phyloP scores from a whole-genome alignment of 2,888 invertebrate genomes.

The Hyposoter dolosus region DNA sequence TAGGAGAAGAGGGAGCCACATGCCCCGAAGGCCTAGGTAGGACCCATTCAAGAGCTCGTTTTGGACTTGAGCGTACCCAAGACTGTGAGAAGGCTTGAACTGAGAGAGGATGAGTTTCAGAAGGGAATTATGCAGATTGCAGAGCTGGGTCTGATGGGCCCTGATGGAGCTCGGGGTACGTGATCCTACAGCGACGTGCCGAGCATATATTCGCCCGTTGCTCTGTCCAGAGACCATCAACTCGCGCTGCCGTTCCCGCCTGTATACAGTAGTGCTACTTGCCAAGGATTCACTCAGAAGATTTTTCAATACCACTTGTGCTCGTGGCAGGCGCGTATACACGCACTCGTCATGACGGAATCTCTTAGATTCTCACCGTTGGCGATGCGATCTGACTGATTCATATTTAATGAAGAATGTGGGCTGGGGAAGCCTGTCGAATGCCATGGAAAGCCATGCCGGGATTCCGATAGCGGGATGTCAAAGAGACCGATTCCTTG shows the following conservation, averaged over 20 bases:
- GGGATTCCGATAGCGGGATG: neutral
- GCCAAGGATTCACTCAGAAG: constrained; percentile 16
- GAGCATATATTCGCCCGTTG: constrained; percentile 73
- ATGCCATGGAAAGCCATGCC: neutral
- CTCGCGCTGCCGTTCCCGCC: constrained; percentile 30
- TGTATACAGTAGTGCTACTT: constrained; percentile 26
- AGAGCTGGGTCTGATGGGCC: constrained; percentile 82
- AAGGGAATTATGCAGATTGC: constrained; percentile 84
- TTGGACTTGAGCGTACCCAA: constrained; percentile 55
- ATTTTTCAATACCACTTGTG: constrained; percentile 8
- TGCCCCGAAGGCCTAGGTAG: constrained; percentile 70
- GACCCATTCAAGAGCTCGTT: constrained; percentile 57
- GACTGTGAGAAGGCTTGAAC: constrained; percentile 63
- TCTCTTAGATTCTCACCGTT: constrained; percentile 35
- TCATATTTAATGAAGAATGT: constrained; percentile 68
- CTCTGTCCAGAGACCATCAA: constrained; percentile 43
- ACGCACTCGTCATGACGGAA: constrained; percentile 25
- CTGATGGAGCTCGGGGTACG: constrained; percentile 78
- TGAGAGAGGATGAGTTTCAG: constrained; percentile 79
- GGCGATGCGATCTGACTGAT: constrained; percentile 57
- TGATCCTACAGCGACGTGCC: constrained; percentile 77
- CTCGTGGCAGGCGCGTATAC: neutral
- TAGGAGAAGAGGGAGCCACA: constrained; percentile 36
- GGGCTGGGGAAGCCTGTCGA: neutral
- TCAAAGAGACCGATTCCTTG: constrained; percentile 18